Conservation (phyloP, 2,888 invertebrate genomes). For the Antitype chi region DNA sequence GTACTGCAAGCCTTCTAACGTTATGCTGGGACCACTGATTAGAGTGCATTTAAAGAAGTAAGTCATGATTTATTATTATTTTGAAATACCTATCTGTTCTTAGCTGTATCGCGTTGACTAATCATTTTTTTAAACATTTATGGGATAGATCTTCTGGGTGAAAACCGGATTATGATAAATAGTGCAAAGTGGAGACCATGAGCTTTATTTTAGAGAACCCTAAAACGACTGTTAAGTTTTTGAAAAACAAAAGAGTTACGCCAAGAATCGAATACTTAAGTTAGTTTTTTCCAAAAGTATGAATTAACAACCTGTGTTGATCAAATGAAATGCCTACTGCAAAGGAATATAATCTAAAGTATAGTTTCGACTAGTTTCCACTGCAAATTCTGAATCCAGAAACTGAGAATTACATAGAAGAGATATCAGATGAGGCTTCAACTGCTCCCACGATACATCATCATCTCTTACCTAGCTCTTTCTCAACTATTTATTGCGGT, state of each 20-base stretch:
- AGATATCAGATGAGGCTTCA: background rate
- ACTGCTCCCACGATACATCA: background rate
- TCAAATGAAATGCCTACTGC: background rate
- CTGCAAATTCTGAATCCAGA: too few species aligned
- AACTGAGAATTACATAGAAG: too few species aligned
- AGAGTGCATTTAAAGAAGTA: slow-evolving; percentile 91
- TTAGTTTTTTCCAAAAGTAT: background rate
- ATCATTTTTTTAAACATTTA: background rate
- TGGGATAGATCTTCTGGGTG: background rate
- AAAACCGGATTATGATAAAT: background rate
- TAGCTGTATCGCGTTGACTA: background rate
- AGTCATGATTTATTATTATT: slow-evolving; percentile 63
- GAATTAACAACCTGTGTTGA: background rate
- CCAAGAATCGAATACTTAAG: background rate
- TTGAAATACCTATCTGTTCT: too few species aligned
- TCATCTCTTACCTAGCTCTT: background rate
- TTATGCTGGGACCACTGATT: slow-evolving; percentile 91
- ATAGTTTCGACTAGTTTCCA: too few species aligned
- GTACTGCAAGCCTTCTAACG: slow-evolving; percentile 91
- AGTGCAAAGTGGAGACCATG: background rate
- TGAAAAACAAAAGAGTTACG: background rate
- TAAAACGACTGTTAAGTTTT: background rate
- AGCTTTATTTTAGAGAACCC: background rate
- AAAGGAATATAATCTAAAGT: background rate
- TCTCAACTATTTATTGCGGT: too few species aligned